phyloP scores from a whole-genome alignment of 2,797 vertebrate species.

The Sciurus carolinensis region DNA sequence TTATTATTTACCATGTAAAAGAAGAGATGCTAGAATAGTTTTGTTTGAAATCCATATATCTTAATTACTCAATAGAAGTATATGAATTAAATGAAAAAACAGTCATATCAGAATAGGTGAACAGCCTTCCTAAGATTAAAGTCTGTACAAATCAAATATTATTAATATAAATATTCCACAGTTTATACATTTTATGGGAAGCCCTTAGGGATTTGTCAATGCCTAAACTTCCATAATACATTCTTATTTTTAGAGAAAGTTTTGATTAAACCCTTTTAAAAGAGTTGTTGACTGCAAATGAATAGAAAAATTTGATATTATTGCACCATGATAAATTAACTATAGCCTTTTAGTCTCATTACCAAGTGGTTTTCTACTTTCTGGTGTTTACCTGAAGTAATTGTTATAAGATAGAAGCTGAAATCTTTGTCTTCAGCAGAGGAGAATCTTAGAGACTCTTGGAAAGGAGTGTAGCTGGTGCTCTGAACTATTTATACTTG shows the following conservation, averaged over 20 bases:
- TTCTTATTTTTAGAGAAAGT: not conserved
- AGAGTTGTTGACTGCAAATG: not conserved
- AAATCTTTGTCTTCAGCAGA: constrained; percentile 19
- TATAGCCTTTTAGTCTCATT: not conserved
- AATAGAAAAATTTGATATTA: constrained; percentile 8
- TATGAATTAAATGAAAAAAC: not conserved
- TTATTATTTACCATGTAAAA: constrained; percentile 7
- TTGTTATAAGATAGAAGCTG: not conserved
- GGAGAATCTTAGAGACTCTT: not conserved
- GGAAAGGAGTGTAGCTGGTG: not conserved
- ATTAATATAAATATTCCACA: constrained; percentile 22
- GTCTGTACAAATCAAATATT: not conserved
- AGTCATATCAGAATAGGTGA: not conserved
- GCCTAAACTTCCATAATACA: not conserved
- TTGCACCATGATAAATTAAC: not conserved
- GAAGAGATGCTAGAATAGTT: not conserved
- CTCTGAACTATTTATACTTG: not conserved
- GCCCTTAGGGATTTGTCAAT: not conserved
- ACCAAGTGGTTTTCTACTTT: not conserved
- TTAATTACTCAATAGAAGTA: not conserved
- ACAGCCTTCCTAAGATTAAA: not conserved
- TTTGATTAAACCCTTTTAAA: not conserved
- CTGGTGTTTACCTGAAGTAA: not conserved
- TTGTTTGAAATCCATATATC: not conserved
- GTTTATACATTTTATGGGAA: not conserved